Conservation (phyloP, 2,888 invertebrate species). For the Autographa pulchrina region DNA sequence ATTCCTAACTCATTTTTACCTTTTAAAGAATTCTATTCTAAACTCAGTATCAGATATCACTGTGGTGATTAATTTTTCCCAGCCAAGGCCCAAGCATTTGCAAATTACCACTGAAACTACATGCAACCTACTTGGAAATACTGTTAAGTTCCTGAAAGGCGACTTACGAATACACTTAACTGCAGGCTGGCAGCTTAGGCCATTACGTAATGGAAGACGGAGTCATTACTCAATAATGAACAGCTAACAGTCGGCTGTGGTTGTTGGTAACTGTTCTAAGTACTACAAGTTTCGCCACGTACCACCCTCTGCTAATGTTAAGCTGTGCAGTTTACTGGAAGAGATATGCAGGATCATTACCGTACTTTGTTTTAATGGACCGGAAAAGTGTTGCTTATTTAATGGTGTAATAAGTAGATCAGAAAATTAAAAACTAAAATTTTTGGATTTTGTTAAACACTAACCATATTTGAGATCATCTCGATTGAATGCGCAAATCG, state of each 20-base stretch:
- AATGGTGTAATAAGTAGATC: too few relatives aligned
- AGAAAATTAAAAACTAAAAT: too few relatives aligned
- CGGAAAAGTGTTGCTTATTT: neutral
- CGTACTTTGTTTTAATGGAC: neutral
- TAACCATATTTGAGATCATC: too few relatives aligned
- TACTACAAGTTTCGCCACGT: slow-evolving; percentile 11
- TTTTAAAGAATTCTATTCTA: too few relatives aligned
- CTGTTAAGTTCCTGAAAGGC: neutral
- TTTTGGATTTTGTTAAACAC: too few relatives aligned
- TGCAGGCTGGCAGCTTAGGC: neutral
- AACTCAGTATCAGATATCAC: too few relatives aligned
- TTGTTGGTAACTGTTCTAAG: slow-evolving; percentile 11
- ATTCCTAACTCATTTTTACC: too few relatives aligned
- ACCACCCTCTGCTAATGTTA: neutral
- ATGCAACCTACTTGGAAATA: neutral
- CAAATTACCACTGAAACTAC: neutral
- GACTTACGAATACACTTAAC: slow-evolving; percentile 2
- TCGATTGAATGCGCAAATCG: too few relatives aligned
- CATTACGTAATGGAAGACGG: slow-evolving; percentile 15
- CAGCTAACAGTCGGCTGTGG: slow-evolving; percentile 18
- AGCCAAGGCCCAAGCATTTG: neutral
- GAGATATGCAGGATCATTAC: neutral
- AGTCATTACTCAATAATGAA: slow-evolving; percentile 26
- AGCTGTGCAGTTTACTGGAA: slow-evolving; percentile 4
- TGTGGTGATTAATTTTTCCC: too few relatives aligned